These are phyloP conservation scores for Datnioides undecimradiatus DNA, from an alignment of 2,113 vertebrate species.

Conservation along the genomic window DNA sequence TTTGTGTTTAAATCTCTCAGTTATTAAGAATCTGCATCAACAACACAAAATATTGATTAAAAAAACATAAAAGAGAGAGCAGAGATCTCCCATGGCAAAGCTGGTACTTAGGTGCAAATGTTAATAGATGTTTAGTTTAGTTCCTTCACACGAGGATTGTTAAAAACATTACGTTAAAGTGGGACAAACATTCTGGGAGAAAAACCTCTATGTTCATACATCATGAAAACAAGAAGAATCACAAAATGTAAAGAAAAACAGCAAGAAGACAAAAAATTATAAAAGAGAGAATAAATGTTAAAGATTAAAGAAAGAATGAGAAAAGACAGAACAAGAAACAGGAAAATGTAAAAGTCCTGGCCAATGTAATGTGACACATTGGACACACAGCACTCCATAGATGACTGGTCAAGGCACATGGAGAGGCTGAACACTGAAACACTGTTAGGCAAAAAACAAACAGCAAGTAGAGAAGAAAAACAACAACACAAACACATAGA, in stretches of 20 bases:
- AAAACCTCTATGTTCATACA: constrained; percentile 75
- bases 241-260: constrained; percentile 56
- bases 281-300: constrained; percentile 47
- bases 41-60: constrained; percentile 49
- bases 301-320: constrained; percentile 52
- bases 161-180: constrained; percentile 49
- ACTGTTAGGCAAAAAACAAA: constrained; percentile 66
- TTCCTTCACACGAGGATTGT: constrained; percentile 59
- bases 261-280: constrained; percentile 23
- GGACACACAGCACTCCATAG: constrained; percentile 73
- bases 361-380: constrained; percentile 65
- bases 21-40: constrained; percentile 38
- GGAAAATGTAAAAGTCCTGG: constrained; percentile 42
- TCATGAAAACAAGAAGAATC: constrained; percentile 67
- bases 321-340: constrained; percentile 47
- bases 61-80: constrained; percentile 54
- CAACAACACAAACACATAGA: constrained; percentile 51
- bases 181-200: constrained; percentile 70
- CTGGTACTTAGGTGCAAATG: constrained; percentile 62
- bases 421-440: constrained; percentile 74
- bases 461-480: constrained; percentile 53
- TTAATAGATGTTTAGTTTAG: constrained; percentile 69
- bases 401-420: constrained; percentile 78
- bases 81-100: constrained; percentile 67
- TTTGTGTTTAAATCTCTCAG: constrained; percentile 57